A percentile compares a stretch with the other conserved stretches of the same genome.
phyloP scores from a whole-genome alignment of 2,113 vertebrate species.

The Pterophyllum scalare region DNA sequence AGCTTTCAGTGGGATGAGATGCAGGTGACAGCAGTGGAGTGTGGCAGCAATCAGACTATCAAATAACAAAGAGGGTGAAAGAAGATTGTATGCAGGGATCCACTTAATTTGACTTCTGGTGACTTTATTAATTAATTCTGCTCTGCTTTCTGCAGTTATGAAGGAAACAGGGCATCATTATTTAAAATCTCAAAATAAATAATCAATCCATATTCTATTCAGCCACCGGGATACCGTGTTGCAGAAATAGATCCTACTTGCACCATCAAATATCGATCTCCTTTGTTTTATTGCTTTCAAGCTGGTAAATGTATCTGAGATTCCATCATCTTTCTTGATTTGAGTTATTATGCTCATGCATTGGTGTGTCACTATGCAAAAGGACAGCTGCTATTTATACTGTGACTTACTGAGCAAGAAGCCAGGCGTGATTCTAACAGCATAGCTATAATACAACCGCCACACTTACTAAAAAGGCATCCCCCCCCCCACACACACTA shows the following conservation, averaged over 20 bases:
- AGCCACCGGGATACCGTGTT: background rate
- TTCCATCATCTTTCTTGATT: constrained; percentile 18
- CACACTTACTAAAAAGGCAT: constrained; percentile 57
- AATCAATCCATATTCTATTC: constrained; percentile 28
- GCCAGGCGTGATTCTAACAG: constrained; percentile 60
- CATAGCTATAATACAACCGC: constrained; percentile 36
- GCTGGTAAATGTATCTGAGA: constrained; percentile 44
- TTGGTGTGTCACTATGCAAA: constrained; percentile 61
- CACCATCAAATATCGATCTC: constrained; percentile 46
- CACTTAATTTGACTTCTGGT: constrained; percentile 25
- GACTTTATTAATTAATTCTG: constrained; percentile 20
- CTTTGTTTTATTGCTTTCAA: constrained; percentile 13
- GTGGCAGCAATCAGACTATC: constrained; percentile 39
- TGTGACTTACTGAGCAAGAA: constrained; percentile 56
- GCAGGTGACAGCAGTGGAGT: constrained; percentile 53
- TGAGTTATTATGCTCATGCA: constrained; percentile 20
- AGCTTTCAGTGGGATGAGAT: constrained; percentile 41
- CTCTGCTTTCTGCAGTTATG: background rate
- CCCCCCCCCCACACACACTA: constrained; percentile 32
- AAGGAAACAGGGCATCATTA: background rate
- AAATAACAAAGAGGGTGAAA: constrained; percentile 51
- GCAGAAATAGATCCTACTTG: constrained; percentile 31
- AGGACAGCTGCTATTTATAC: constrained; percentile 73
- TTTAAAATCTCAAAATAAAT: background rate
- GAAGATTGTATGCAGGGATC: constrained; percentile 18